These are phyloP conservation scores for Phylloscopus whistleri DNA, from an alignment of 2,113 vertebrate species.

Conservation along the genomic window DNA sequence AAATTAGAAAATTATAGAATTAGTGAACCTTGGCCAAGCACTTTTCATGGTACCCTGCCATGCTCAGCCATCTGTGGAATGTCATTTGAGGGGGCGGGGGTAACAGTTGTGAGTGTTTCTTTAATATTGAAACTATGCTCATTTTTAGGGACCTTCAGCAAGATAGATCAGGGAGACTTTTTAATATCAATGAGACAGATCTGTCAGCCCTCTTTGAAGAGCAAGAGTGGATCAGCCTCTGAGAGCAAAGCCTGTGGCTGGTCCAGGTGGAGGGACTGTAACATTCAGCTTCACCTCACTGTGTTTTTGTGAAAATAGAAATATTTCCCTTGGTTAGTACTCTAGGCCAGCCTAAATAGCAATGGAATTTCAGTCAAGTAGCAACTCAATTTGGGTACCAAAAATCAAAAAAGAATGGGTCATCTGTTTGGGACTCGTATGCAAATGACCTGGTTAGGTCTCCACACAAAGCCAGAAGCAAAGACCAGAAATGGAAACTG, in stretches of 20 bases:
- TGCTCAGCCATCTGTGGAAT: background rate
- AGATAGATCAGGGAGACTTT: background rate
- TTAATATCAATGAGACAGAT: background rate
- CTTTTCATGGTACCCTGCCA: background rate
- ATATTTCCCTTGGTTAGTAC: background rate
- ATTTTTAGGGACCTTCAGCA: background rate
- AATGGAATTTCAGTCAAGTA: background rate
- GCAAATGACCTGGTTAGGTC: background rate
- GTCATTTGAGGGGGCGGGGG: no score
- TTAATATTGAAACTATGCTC: background rate
- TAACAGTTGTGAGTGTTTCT: background rate
- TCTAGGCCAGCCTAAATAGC: background rate
- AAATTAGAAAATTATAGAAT: background rate
- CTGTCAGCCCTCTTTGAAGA: background rate
- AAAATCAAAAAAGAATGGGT: background rate
- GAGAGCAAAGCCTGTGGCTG: background rate
- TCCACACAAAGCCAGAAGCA: background rate
- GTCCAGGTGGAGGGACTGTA: background rate
- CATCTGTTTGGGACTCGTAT: background rate
- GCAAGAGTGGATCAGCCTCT: background rate
- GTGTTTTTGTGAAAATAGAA: background rate
- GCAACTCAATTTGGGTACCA: background rate
- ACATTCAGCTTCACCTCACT: background rate
- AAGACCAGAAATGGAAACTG: background rate
- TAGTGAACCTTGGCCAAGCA: background rate